Conservation (phyloP, 2,888 invertebrate genomes). For the Andrena flavipes region DNA sequence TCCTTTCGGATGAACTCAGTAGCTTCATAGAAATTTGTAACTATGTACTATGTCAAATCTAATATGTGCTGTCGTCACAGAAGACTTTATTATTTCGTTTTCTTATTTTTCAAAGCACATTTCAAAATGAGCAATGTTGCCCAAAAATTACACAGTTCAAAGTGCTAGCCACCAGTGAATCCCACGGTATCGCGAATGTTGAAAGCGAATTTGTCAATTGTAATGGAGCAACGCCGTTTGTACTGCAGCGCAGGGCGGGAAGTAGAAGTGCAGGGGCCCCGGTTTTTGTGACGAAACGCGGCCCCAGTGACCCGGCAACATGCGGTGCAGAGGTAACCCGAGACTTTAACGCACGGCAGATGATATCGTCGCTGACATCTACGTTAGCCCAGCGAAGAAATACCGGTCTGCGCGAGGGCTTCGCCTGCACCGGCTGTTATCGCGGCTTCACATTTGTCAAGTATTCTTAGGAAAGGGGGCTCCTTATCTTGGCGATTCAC, state of each 20-base stretch:
- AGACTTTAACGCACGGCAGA: conserved; percentile 75
- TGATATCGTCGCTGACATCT: conserved; percentile 81
- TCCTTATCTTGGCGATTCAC: not conserved
- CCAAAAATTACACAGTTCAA: too few relatives aligned
- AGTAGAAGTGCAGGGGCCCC: conserved; percentile 66
- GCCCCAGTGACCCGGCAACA: conserved; percentile 74
- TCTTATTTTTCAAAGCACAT: too few relatives aligned
- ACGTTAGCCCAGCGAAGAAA: conserved; percentile 77
- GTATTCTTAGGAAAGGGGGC: conserved; percentile 15
- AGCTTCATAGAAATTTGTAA: too few relatives aligned
- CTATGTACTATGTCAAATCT: too few relatives aligned
- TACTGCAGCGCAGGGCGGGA: conserved; percentile 61
- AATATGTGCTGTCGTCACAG: too few relatives aligned
- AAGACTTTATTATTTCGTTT: too few relatives aligned
- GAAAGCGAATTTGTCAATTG: conserved; percentile 58
- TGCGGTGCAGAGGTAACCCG: conserved; percentile 77
- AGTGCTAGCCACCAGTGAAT: too few relatives aligned
- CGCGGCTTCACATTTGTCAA: conserved; percentile 41
- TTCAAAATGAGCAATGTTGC: too few relatives aligned
- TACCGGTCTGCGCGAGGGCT: conserved; percentile 50
- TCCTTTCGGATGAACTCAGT: too few relatives aligned
- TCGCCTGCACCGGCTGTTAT: conserved; percentile 58
- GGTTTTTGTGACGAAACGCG: conserved; percentile 73
- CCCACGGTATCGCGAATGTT: not conserved
- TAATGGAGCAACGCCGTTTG: conserved; percentile 46